phyloP scores from a whole-genome alignment of 1,140 invertebrate species.

The Lepidurus apus region DNA sequence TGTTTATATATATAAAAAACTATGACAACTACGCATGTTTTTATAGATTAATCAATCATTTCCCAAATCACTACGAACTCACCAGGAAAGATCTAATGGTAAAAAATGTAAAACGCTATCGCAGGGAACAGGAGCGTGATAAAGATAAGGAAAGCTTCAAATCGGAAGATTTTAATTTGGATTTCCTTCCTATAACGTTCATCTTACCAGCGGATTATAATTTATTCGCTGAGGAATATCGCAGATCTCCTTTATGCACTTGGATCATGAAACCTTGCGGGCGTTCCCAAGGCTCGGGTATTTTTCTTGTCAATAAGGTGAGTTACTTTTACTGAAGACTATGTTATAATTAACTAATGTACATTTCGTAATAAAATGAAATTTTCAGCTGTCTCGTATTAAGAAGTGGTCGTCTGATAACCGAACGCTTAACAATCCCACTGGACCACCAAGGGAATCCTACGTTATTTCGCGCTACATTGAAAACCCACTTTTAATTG shows the following conservation, averaged over 20 bases:
- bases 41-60: slow-evolving; percentile 74
- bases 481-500: slow-evolving; percentile 75
- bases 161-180: slow-evolving; percentile 67
- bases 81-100: slow-evolving; percentile 90
- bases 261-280: slow-evolving; percentile 98
- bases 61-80: slow-evolving; percentile 90
- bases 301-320: slow-evolving; percentile 77
- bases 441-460: slow-evolving; percentile 58
- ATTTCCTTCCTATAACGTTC: slow-evolving; percentile 89
- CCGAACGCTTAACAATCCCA: neutral
- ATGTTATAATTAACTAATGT: neutral
- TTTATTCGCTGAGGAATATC: slow-evolving; percentile 91
- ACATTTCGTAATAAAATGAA: neutral
- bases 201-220: slow-evolving; percentile 91
- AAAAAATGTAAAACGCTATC: slow-evolving; percentile 91
- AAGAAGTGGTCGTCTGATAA: slow-evolving; percentile 81
- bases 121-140: slow-evolving; percentile 81
- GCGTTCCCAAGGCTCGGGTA: slow-evolving; percentile 79
- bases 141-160: slow-evolving; percentile 52
- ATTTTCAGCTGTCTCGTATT: slow-evolving; percentile 61
- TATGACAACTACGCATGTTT: neutral
- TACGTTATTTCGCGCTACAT: slow-evolving; percentile 87
- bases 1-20: slow-evolving; percentile 24
- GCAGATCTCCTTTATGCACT: slow-evolving; percentile 80
- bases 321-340: neutral